Percentiles rank a stretch among this genome's conserved stretches.
These are phyloP conservation scores for Sitobion miscanthi DNA, from an alignment of 1,140 invertebrate species.

Conservation along the genomic window DNA sequence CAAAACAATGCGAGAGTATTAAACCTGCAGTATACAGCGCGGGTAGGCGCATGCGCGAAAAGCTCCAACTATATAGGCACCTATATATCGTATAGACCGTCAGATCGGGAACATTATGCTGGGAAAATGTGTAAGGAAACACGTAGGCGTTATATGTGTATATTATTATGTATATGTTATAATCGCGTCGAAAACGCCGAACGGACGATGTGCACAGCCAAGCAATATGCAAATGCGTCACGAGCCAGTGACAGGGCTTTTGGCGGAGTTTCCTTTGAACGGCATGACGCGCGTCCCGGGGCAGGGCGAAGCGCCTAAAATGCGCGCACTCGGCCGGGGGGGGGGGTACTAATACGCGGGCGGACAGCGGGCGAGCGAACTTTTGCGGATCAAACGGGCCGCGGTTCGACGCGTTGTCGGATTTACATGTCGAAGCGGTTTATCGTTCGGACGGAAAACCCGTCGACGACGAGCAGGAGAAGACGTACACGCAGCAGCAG, in stretches of 20 bases:
- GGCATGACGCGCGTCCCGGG: neutral
- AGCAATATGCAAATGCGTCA: slow-evolving; percentile 28
- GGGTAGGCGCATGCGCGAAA: neutral
- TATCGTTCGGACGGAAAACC: neutral
- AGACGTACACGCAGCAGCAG: no score
- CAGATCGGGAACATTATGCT: neutral
- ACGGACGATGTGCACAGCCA: neutral
- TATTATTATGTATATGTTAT: neutral
- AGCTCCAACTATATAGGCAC: neutral
- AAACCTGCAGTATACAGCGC: neutral
- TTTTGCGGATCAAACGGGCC: slow-evolving; percentile 28
- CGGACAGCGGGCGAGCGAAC: neutral
- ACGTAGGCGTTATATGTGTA: neutral
- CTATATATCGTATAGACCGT: neutral
- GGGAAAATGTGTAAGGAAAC: neutral
- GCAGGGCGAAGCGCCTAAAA: neutral
- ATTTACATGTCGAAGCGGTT: slow-evolving; percentile 50
- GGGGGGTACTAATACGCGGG: neutral
- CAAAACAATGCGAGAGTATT: no score
- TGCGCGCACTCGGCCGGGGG: neutral
- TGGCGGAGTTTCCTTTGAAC: slow-evolving; percentile 25
- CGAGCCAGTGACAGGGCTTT: slow-evolving; percentile 34
- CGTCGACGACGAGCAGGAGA: no score
- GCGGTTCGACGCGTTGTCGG: slow-evolving; percentile 35
- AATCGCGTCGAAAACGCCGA: neutral